Percentiles rank a stretch among this genome's conserved stretches.
Conservation (phyloP, 1,140 invertebrate genomes). For the Yoshiicerus persimilis region DNA sequence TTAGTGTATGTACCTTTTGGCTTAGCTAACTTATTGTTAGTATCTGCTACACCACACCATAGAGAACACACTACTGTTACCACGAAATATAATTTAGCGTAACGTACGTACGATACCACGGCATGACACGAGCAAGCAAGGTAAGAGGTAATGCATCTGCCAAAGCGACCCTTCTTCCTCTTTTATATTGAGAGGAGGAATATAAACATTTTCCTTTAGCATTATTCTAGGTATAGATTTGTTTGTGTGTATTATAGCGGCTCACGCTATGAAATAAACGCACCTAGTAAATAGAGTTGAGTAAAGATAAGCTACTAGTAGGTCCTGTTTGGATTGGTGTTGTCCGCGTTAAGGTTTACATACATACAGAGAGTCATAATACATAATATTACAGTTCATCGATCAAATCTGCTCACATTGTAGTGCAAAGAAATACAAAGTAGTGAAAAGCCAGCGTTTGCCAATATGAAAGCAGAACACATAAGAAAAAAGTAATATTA, state of each 20-base stretch:
- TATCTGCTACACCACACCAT: too few relatives aligned
- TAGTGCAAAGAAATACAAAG: not conserved
- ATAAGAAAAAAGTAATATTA: not conserved
- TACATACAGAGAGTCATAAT: not conserved
- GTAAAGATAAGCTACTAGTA: not conserved
- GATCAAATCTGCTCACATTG: not conserved
- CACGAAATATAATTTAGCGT: not conserved
- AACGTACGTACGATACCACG: not conserved
- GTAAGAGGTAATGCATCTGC: not conserved
- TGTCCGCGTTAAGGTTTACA: not conserved
- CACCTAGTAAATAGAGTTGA: not conserved
- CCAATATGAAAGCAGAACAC: not conserved
- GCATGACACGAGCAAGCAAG: not conserved
- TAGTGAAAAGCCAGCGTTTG: not conserved
- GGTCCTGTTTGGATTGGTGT: not conserved
- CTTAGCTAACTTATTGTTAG: too few relatives aligned
- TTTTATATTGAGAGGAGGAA: not conserved
- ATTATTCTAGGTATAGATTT: not conserved
- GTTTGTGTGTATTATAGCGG: not conserved
- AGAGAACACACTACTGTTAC: not conserved
- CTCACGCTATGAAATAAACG: not conserved
- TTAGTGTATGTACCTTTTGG: not conserved
- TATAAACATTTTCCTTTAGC: not conserved
- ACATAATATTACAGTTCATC: conserved; percentile 1
- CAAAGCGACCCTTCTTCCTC: not conserved